These are phyloP conservation scores for Blastobasis lacticolella DNA, from an alignment of 2,888 invertebrate species.

Conservation along the genomic window DNA sequence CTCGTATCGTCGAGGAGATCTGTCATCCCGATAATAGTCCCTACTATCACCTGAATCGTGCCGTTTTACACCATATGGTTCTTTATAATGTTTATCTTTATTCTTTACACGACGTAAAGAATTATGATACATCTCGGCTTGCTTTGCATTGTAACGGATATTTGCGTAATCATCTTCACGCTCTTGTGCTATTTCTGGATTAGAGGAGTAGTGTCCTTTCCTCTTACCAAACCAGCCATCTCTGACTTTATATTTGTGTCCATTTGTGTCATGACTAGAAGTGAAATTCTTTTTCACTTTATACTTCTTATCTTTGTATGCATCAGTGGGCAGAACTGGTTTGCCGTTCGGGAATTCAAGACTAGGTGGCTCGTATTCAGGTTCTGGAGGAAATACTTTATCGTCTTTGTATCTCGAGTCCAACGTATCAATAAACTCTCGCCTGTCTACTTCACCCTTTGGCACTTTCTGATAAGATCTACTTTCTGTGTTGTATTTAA, in stretches of 20 bases:
- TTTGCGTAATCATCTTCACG: constrained; percentile 66
- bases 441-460: constrained; percentile 51
- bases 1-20: constrained; percentile 60
- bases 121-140: constrained; percentile 71
- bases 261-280: constrained; percentile 67
- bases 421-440: constrained; percentile 50
- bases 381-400: constrained; percentile 60
- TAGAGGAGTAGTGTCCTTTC: constrained; percentile 75
- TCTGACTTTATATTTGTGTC: constrained; percentile 62
- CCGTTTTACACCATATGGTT: constrained; percentile 51
- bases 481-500: constrained; percentile 60
- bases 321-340: constrained; percentile 77
- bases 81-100: constrained; percentile 52
- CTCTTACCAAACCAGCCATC: constrained; percentile 59
- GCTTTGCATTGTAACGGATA: constrained; percentile 48
- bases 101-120: constrained; percentile 76
- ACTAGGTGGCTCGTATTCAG: constrained; percentile 79
- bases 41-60: constrained; percentile 68
- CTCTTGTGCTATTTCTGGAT: constrained; percentile 75
- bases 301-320: constrained; percentile 69
- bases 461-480: constrained; percentile 48
- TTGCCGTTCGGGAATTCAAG: constrained; percentile 73
- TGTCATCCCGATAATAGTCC: constrained; percentile 57
- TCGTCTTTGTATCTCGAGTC: constrained; percentile 38
- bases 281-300: constrained; percentile 58